phyloP scores from a whole-genome alignment of 2,113 vertebrate genomes.

The Coryphaenoides rupestris region DNA sequence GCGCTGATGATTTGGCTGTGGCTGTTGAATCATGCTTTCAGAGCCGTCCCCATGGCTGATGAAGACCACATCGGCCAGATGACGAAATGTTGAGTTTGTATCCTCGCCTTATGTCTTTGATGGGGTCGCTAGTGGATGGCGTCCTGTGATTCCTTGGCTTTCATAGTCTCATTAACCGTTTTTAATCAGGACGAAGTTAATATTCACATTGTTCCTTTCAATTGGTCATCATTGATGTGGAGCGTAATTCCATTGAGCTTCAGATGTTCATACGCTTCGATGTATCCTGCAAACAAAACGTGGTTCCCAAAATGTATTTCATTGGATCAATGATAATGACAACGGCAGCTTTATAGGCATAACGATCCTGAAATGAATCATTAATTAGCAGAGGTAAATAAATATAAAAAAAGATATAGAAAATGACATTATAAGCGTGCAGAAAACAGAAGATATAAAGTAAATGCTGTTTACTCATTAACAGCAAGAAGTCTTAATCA shows the following conservation, averaged over 20 bases:
- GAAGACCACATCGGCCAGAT: neutral
- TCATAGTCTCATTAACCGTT: constrained; percentile 23
- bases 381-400: constrained; percentile 22
- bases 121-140: neutral
- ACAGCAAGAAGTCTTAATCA: neutral
- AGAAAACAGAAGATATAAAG: constrained; percentile 39
- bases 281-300: constrained; percentile 4
- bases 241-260: neutral
- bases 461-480: constrained; percentile 24
- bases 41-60: neutral
- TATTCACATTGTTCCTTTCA: constrained; percentile 11
- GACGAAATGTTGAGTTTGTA: neutral
- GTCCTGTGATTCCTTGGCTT: constrained; percentile 38
- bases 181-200: neutral
- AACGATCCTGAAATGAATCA: neutral
- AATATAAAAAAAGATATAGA: constrained; percentile 29
- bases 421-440: constrained; percentile 51
- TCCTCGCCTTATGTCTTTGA: too few species aligned
- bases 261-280: too few species aligned
- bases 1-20: constrained; percentile 12
- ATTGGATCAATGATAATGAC: neutral
- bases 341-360: neutral
- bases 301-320: neutral
- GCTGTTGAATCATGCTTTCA: constrained; percentile 9
- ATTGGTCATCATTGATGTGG: constrained; percentile 5